These are phyloP conservation scores for Achroia grisella DNA, from an alignment of 1,140 invertebrate genomes.

Conservation along the genomic window DNA sequence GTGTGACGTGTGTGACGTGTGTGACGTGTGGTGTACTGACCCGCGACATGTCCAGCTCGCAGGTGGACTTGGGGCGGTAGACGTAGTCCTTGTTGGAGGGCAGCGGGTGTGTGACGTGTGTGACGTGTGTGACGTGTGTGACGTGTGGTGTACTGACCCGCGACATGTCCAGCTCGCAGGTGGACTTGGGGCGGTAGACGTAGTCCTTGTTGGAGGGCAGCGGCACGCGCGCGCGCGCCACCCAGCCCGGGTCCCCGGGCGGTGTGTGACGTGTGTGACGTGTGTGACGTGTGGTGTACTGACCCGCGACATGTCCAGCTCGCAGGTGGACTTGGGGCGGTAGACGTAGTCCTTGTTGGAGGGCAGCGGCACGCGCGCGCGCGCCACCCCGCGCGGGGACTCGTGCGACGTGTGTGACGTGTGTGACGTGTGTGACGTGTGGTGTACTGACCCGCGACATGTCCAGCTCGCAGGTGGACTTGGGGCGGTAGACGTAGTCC, in stretches of 20 bases:
- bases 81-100: background rate
- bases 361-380: background rate
- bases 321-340: background rate
- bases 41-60: background rate
- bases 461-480: slow-evolving; percentile 91
- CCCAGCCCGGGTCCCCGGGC: slow-evolving; percentile 97
- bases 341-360: background rate
- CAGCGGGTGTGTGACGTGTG: background rate
- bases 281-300: too few relatives aligned
- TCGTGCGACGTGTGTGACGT: too few relatives aligned
- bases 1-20: too few relatives aligned
- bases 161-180: background rate
- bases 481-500: slow-evolving; percentile 96
- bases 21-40: background rate
- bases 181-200: background rate
- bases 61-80: background rate
- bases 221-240: slow-evolving; percentile 72
- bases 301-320: background rate
- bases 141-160: background rate
- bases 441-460: slow-evolving; percentile 79
- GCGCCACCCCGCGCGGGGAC: background rate
- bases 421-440: background rate
- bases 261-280: slow-evolving; percentile 49
- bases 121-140: too few relatives aligned
- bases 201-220: background rate